Evolutionary conservation across 1,140 invertebrate species (phyloP).

Genomic region (Dolichoris vasculosae): DNA sequence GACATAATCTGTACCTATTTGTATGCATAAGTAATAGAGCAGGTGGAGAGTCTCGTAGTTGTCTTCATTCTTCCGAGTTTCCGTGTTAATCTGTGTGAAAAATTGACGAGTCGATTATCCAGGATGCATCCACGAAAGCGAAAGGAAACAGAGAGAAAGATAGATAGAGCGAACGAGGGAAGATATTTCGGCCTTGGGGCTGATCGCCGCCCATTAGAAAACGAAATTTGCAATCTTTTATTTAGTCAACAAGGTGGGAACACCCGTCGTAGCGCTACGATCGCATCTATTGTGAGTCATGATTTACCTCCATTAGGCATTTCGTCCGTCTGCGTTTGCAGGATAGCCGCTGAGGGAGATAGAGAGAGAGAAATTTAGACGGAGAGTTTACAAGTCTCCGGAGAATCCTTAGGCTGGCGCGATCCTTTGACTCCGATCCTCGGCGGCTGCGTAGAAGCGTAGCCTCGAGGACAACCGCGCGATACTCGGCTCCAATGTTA

Average conservation of each 20-base stretch:
- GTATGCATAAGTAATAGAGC: constrained; percentile 28
- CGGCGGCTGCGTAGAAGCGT: too few relatives aligned
- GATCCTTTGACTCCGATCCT: neutral
- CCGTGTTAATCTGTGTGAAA: constrained; percentile 55
- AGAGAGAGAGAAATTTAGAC: neutral
- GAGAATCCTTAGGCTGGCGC: neutral
- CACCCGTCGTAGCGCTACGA: constrained; percentile 46
- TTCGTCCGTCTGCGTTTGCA: neutral
- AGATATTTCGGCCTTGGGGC: constrained; percentile 9
- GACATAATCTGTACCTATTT: constrained; percentile 12
- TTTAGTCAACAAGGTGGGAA: constrained; percentile 65
- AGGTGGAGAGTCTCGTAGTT: neutral
- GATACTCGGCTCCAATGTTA: neutral
- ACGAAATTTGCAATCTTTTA: constrained; percentile 63
- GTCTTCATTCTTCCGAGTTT: neutral
- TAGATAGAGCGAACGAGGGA: constrained; percentile 12
- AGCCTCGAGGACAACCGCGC: too few relatives aligned
- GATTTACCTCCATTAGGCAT: constrained; percentile 44
- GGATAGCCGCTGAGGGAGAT: neutral
- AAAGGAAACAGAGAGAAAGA: neutral
- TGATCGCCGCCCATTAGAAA: constrained; percentile 51
- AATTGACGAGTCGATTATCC: constrained; percentile 53
- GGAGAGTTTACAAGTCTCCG: constrained; percentile 43
- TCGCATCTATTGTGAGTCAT: constrained; percentile 1
- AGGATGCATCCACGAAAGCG: neutral